Evolutionary conservation across 2,797 vertebrate genomes (phyloP).

Genomic region (Cynopterus sphinx): DNA sequence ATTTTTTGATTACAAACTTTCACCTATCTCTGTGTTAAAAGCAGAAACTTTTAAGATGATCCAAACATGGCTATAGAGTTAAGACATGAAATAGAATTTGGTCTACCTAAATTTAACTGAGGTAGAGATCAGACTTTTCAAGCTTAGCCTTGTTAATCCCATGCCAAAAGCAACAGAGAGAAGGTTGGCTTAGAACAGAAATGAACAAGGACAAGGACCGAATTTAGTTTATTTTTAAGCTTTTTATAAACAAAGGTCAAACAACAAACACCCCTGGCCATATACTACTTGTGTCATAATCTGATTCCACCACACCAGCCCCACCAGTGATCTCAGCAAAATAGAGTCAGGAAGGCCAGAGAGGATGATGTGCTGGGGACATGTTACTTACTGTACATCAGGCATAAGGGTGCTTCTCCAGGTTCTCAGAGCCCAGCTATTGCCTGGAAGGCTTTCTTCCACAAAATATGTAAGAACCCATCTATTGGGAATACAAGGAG

Average conservation of each 20-base stretch:
- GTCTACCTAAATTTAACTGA: not conserved
- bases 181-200: not conserved
- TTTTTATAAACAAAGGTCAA: conserved; percentile 36
- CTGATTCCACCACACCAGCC: not conserved
- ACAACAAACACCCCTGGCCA: not conserved
- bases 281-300: not conserved
- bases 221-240: not conserved
- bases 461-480: not conserved
- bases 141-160: not conserved
- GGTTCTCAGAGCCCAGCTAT: not conserved
- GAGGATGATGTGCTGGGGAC: not conserved
- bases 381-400: not conserved
- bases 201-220: not conserved
- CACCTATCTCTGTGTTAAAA: not conserved
- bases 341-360: not conserved
- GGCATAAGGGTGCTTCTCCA: not conserved
- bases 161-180: not conserved
- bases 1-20: not conserved
- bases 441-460: not conserved
- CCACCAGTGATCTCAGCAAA: not conserved
- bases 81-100: not conserved
- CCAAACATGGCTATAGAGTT: not conserved
- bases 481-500: not conserved
- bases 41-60: not conserved
- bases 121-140: not conserved